These are phyloP conservation scores for Mesopsocus fuscifrons DNA, from an alignment of 2,888 invertebrate genomes.

Conservation along the genomic window DNA sequence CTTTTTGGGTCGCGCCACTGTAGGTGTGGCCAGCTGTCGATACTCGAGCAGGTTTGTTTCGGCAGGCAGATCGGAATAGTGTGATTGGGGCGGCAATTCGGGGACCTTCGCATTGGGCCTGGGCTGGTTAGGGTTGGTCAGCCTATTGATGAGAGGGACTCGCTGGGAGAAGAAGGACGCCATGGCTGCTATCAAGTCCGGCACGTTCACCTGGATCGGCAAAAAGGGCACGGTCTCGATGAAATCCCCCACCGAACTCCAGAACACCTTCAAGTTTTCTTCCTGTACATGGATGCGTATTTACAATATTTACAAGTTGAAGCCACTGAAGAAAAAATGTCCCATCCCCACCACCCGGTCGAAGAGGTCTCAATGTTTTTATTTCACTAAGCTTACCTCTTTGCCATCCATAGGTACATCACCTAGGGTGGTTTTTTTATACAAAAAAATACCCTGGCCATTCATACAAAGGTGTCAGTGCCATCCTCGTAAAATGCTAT, in stretches of 20 bases:
- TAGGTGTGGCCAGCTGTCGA: not conserved
- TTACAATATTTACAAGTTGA: too few species aligned
- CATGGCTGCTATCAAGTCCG: conserved; percentile 12
- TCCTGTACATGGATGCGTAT: not conserved
- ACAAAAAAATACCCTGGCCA: too few species aligned
- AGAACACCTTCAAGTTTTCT: conserved; percentile 6
- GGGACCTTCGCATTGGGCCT: conserved; percentile 16
- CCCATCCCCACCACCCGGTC: too few species aligned
- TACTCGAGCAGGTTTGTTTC: not conserved
- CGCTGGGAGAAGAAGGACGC: conserved; percentile 4
- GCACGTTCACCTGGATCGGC: conserved; percentile 15
- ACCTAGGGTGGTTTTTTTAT: too few species aligned
- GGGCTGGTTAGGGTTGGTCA: conserved; percentile 1
- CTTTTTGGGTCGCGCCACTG: not conserved
- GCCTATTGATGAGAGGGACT: not conserved
- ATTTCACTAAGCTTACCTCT: too few species aligned
- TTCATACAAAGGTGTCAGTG: too few species aligned
- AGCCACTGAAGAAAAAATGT: not conserved
- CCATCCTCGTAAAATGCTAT: too few species aligned
- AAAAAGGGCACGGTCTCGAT: conserved; percentile 12
- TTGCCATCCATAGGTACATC: too few species aligned
- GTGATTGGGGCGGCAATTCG: conserved; percentile 26
- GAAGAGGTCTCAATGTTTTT: too few species aligned
- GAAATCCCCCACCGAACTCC: conserved; percentile 12
- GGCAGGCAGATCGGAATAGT: not conserved